These are phyloP conservation scores for Chrysemys picta DNA, from an alignment of 2,113 vertebrate species.

Conservation along the genomic window DNA sequence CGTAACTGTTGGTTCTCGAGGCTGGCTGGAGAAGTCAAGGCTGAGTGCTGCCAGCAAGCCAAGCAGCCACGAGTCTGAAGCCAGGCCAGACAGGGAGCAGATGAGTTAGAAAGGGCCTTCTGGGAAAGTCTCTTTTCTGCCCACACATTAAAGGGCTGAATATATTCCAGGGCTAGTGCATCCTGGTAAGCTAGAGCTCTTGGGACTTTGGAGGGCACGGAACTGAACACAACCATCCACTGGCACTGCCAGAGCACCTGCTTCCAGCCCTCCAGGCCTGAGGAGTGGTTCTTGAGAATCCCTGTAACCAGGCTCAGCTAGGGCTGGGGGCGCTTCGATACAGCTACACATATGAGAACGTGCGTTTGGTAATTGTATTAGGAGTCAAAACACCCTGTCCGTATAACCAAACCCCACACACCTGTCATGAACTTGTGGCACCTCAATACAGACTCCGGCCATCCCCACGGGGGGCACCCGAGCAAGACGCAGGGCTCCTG, in stretches of 20 bases:
- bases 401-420: not conserved
- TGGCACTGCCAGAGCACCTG: not conserved
- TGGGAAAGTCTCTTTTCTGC: fast-evolving
- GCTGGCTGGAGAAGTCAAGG: not conserved
- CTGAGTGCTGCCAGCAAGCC: not conserved
- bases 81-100: not conserved
- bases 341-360: not conserved
- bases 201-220: not conserved
- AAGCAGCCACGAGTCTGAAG: not conserved
- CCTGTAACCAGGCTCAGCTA: not conserved
- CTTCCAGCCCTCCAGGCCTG: not conserved
- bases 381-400: not conserved
- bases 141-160: not conserved
- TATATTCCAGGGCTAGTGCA: not conserved
- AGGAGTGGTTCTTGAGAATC: not conserved
- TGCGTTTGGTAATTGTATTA: not conserved
- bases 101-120: not conserved
- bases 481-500: not conserved
- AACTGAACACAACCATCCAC: not conserved
- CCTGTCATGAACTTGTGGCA: not conserved
- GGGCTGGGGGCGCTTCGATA: not conserved
- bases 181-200: fast-evolving
- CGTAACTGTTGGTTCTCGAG: not conserved
- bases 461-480: fast-evolving
- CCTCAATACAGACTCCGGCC: not conserved